phyloP scores from a whole-genome alignment of 2,797 vertebrate species.

The Spinibarbus caldwelli region DNA sequence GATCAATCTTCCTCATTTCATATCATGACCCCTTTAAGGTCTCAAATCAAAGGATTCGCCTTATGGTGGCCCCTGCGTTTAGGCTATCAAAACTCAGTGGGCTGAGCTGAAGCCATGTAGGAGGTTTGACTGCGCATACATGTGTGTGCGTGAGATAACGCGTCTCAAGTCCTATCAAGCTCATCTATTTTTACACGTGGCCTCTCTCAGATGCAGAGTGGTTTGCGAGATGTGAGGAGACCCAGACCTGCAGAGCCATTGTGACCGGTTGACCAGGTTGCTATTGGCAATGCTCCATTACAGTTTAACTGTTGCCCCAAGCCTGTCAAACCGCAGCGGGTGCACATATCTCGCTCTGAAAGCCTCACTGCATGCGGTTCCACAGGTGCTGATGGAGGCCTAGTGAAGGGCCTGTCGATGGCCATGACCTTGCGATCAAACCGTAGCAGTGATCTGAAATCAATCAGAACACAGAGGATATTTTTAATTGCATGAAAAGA shows the following conservation, averaged over 20 bases:
- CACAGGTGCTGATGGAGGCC: conserved; percentile 42
- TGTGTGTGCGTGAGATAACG: conserved; percentile 42
- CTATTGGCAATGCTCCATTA: conserved; percentile 64
- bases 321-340: conserved; percentile 57
- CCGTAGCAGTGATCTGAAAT: background rate
- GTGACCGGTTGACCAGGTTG: conserved; percentile 58
- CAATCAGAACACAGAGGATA: background rate
- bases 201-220: conserved; percentile 67
- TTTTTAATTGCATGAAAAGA: background rate
- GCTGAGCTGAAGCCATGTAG: conserved; percentile 41
- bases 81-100: conserved; percentile 5
- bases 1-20: background rate
- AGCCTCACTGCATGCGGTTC: conserved; percentile 33
- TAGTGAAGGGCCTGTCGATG: background rate
- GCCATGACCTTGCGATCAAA: background rate
- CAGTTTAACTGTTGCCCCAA: conserved; percentile 74
- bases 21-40: background rate
- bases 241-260: conserved; percentile 60
- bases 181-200: conserved; percentile 76
- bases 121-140: conserved; percentile 24
- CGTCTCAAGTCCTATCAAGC: conserved; percentile 72
- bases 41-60: background rate
- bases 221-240: conserved; percentile 68
- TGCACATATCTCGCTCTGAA: conserved; percentile 23
- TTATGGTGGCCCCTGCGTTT: background rate